Evolutionary conservation across 2,113 vertebrate species (phyloP), one percentile per base, ranked within the genome.

Genomic region (Ochotona curzoniae): DNA sequence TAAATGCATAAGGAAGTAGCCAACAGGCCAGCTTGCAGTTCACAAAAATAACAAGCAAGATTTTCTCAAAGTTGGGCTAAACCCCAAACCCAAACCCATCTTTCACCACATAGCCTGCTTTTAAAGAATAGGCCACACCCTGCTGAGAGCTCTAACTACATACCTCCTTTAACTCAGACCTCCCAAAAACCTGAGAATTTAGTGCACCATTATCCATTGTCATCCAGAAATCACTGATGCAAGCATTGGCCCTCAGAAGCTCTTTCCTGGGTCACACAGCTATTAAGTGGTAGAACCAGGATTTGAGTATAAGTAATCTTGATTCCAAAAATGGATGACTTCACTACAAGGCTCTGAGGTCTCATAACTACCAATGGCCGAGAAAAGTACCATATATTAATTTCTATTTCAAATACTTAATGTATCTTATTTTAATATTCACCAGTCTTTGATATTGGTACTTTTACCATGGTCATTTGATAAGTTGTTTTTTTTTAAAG

Each of bases 221-320:
- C 14, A 18, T 20, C 26, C n/a, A 17, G 15, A 63, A 30, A 64
- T 30, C 51, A 20, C 32, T 51, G 30, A 30, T 38, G 9, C 90
- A 71, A 93, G 51, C n/a, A 51, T 30, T 1, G 63, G 61, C 28
- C 51, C n/a, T 83, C 14, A 63, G 76, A 89, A 28, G 64, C 14
- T 21, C 0, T 23, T 49, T 35, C 28, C 21, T 83, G 38, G 49
- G 18, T 81, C 60, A 83, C 20, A 30, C 3, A 86, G 74, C 26
- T 67, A 35, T 51, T 44, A 35, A 69, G 14, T 44, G 35, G 14
- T 18, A 80, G 74, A 79, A 64, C 21, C 8, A 78, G 14, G 35
- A 82, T 79, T 64, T 69, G 38, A 93, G 82, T 60, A 64, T 44
- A 64, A 92, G 51, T 49, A 15, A 86, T 67, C 76, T 93, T 47